Evolutionary conservation across 2,888 invertebrate species (phyloP).

Genomic region (Athripsodes cinereus): DNA sequence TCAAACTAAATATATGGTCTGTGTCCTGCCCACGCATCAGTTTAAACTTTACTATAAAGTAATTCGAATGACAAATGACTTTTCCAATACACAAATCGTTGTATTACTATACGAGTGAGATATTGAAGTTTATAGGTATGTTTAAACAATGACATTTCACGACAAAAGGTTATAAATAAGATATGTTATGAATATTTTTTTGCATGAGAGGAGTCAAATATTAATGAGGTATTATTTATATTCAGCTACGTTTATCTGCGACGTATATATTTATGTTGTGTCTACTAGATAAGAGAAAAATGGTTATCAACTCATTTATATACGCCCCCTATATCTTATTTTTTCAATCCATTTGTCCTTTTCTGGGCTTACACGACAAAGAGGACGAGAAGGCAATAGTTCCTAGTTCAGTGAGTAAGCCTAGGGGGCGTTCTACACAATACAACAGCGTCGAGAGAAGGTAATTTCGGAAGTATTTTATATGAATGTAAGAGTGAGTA

Average conservation of each 20-base stretch:
- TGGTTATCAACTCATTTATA: conserved; percentile 19
- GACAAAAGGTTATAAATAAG: too few relatives aligned
- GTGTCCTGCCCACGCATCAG: too few relatives aligned
- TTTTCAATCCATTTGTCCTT: conserved; percentile 20
- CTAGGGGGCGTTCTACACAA: conserved; percentile 18
- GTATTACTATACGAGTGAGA: too few relatives aligned
- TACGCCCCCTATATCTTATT: conserved; percentile 3
- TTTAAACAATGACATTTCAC: too few relatives aligned
- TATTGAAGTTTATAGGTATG: too few relatives aligned
- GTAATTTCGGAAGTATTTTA: background rate
- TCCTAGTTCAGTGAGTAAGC: conserved; percentile 17
- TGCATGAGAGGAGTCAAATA: too few relatives aligned
- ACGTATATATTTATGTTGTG: background rate
- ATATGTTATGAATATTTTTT: too few relatives aligned
- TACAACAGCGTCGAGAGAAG: conserved; percentile 7
- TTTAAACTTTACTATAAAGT: too few relatives aligned
- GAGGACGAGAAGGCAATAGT: conserved; percentile 21
- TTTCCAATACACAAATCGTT: too few relatives aligned
- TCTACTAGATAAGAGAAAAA: conserved; percentile 12
- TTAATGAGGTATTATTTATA: too few relatives aligned
- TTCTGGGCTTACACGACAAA: conserved; percentile 18
- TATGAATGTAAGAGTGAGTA: background rate
- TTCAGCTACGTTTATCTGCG: background rate
- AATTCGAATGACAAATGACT: too few relatives aligned
- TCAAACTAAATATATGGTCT: too few relatives aligned